Base-by-base conservation (phyloP, 2,797 vertebrate species). In the Chrosomus eos region DNA sequence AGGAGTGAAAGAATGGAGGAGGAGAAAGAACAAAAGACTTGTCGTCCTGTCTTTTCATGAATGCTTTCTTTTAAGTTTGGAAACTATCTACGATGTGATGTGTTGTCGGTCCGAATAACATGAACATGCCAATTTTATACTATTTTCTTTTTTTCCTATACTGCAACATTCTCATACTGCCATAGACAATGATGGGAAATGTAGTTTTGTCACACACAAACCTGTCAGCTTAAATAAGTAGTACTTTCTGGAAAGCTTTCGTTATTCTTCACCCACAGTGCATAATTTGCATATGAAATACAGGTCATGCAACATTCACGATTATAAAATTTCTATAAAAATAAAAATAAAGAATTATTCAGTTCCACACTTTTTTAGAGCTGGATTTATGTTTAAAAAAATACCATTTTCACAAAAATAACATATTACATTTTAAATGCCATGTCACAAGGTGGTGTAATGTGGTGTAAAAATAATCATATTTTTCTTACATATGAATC, bases 1-100 rank as follows among this genome's bases (percentile, higher is more conserved):
- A 70, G n/a, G 28, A 58, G 72, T 45, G 53, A 71, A 64, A 48
- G 31, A 36, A 53, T 62, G 16, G 66, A 83, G 70, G 26, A 76
- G 21, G n/a, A 31, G 40, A 62, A 76, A n/a, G 6, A 67, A 53
- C 31, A 58, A 76, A 81, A 40, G 62, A 70, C 48, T 36, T 53
- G 72, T 48, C 3, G 19, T 33, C 72, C 28, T 23, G 21, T 36
- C 26, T 66, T 66, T 48, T 66, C 1, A 0, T 14, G 36, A 67
- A 48, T 5, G 23, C 38, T 72, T n/a, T 72, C 11, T 71, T 79
- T 66, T 45, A 66, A 64, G 19, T 79, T 33, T 48, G 60, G 40
- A 33, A 66, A 80, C 40, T 40, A 5, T 40, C 60, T 26, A 40
- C 4, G n/a, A 48, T 31, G 26, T 10, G 77, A 45, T 67, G 26